Evolutionary conservation across 2,888 invertebrate species (phyloP), one percentile per base, ranked within the genome.

Genomic region (Temnothorax rugatulus): DNA sequence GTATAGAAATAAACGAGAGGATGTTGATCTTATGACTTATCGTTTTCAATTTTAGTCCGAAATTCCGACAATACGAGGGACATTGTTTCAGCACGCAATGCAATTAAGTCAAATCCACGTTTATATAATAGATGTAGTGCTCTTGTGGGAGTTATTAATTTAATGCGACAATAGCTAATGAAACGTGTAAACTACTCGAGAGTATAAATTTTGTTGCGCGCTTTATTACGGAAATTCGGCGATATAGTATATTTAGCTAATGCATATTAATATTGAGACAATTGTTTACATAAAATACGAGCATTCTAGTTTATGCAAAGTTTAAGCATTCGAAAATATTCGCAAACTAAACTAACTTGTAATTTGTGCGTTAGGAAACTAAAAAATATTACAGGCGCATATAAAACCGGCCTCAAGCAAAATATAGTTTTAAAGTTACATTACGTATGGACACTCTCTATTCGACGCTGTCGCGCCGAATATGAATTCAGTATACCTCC

Each of bases 71-170:
- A 68, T 75, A 34, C 15, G 47, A 66, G 44, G 44, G 21, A 34
- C 34, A 29, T 71, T 71, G 63, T 50, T 34, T 47, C 11, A 11
- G 21, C 4, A 44, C 57, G 11, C 29, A 15, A 68, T 68, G 57
- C 47, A 79, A 79, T 71, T 57, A 71, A 79, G 34, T 18, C 47
- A 47, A 79, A 71, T 4, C 5, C 13, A 21, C 34, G 21, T 77
- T 69, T 77, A 41, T 77, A 66, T 21, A 41, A 25, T 52, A 47
- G 29, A 79, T 59, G n/a, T 41, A 68, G 15, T 25, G 54, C 54
- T 77, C 54, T 77, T 77, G 57, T 13, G 57, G n/a, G 18, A 38
- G 13, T 71, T 71, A 71, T 79, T 79, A 71, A 79, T 71, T 47
- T 79, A 57, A 71, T 29, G 18, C 21, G 34, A 69, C n/a, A 69